A percentile compares a stretch with the other conserved stretches of the same genome.
Conservation (phyloP, 2,797 vertebrate genomes). For the Scarus forsteni region DNA sequence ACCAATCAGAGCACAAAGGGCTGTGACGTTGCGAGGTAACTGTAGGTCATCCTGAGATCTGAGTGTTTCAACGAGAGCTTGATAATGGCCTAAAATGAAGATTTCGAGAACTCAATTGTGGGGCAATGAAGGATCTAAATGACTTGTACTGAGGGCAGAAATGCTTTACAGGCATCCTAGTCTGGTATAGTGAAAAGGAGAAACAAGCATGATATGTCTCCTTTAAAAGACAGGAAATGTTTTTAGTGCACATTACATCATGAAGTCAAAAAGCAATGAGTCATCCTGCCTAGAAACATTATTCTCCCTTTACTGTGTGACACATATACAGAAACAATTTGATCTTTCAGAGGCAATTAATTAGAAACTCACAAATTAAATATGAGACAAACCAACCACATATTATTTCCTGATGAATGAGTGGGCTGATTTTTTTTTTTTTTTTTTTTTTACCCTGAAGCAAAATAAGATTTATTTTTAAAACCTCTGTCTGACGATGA, state of each 20-base stretch:
- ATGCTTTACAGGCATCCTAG: no score
- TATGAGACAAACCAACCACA: constrained; percentile 24
- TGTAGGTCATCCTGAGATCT: no score
- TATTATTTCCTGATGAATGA: constrained; percentile 22
- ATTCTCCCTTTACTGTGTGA: constrained; percentile 41
- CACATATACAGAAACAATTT: constrained; percentile 6
- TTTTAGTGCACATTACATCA: neutral
- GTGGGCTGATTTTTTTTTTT: neutral
- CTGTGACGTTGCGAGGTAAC: no score
- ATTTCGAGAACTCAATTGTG: no score
- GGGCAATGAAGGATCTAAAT: no score
- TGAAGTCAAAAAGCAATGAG: constrained; percentile 66
- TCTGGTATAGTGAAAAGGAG: no score
- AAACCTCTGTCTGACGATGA: neutral
- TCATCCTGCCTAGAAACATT: constrained; percentile 61
- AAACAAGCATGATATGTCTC: no score
- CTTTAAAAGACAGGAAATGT: no score
- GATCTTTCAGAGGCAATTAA: constrained; percentile 49
- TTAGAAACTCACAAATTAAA: constrained; percentile 47
- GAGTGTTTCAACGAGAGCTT: no score
- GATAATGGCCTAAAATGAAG: no score
- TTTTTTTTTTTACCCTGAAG: constrained; percentile 10
- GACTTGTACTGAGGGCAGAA: no score
- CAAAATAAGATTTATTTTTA: constrained; percentile 2
- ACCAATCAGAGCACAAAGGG: no score